These are phyloP conservation scores for Porites rus DNA, from an alignment of 92 coral and sea anemone species.

Conservation along the genomic window DNA sequence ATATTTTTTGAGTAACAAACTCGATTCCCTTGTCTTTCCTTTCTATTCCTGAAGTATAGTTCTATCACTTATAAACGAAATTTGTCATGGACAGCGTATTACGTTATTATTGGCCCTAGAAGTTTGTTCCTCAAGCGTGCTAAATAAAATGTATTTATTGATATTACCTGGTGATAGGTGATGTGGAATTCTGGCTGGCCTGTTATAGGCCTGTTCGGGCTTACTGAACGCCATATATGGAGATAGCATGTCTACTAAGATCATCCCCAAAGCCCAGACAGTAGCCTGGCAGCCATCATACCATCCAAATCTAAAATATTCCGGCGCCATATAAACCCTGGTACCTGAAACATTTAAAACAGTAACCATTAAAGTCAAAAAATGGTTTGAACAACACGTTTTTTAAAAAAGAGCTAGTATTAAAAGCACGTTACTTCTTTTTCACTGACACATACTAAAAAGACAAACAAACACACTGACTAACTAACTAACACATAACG, in stretches of 20 bases:
- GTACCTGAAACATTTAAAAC: conserved; percentile 5
- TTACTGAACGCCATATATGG: not conserved
- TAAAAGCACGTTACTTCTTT: too few species aligned
- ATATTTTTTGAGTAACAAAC: too few species aligned
- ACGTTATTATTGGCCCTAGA: not conserved
- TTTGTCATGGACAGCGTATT: too few species aligned
- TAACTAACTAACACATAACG: not conserved
- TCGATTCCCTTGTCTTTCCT: too few species aligned
- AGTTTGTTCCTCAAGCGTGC: not conserved
- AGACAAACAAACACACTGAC: too few species aligned
- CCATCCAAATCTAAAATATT: not conserved
- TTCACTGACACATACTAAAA: too few species aligned
- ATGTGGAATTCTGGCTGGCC: not conserved
- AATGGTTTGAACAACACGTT: too few species aligned
- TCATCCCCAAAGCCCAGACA: conserved; percentile 13
- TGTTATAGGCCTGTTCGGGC: not conserved
- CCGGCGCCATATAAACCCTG: conserved; percentile 1
- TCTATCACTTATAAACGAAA: too few species aligned
- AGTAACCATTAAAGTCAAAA: not conserved
- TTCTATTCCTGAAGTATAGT: too few species aligned
- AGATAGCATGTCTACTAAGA: not conserved
- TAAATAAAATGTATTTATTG: not conserved
- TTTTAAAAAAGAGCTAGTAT: too few species aligned
- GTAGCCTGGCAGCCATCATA: conserved; percentile 19
- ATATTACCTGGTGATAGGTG: conserved; percentile 2